These are phyloP conservation scores for Heteropelma amictum DNA, from an alignment of 2,888 invertebrate species.

Conservation along the genomic window DNA sequence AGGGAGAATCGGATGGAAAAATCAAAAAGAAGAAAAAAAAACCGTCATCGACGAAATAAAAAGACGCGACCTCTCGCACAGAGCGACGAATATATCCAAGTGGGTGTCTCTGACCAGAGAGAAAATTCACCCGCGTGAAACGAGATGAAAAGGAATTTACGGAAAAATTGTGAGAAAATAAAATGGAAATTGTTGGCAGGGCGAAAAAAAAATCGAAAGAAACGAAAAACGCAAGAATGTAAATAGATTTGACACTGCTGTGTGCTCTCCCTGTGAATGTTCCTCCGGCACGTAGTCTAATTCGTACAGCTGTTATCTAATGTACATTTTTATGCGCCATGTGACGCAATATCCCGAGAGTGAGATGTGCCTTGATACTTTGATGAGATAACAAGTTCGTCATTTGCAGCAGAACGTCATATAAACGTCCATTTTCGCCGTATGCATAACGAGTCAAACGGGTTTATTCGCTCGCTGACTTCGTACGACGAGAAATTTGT, in stretches of 20 bases:
- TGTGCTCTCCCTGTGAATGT: constrained; percentile 52
- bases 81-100: too few species aligned
- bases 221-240: too few species aligned
- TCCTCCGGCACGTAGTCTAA: constrained; percentile 55
- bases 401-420: constrained; percentile 42
- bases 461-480: too few species aligned
- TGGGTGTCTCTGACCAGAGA: too few species aligned
- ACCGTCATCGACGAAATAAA: not conserved
- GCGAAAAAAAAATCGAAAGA: constrained; percentile 51
- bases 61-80: not conserved
- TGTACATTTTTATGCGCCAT: constrained; percentile 57
- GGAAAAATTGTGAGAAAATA: not conserved
- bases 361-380: constrained; percentile 56
- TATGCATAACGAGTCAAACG: too few species aligned
- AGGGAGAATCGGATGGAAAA: too few species aligned
- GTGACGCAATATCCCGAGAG: constrained; percentile 51
- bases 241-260: constrained; percentile 66
- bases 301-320: constrained; percentile 57
- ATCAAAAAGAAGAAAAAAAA: not conserved
- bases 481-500: too few species aligned
- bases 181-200: constrained; percentile 51
- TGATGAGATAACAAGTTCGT: constrained; percentile 53
- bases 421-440: constrained; percentile 25
- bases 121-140: not conserved
- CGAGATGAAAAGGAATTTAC: not conserved